phyloP scores from a whole-genome alignment of 2,797 vertebrate species.

The Hafferia zeledoni region DNA sequence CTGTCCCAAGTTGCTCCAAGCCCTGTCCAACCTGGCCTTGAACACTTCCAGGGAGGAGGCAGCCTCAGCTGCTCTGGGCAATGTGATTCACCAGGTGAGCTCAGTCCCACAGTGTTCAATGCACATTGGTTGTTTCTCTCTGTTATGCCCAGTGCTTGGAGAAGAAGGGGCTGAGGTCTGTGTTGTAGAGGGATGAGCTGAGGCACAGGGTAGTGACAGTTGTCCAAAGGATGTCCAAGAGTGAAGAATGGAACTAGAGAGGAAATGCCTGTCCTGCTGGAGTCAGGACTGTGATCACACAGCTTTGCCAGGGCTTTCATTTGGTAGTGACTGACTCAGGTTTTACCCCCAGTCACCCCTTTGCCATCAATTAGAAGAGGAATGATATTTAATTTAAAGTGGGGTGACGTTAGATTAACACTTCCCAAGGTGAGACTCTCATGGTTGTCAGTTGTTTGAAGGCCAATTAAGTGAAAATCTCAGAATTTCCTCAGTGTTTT shows the following conservation, averaged over 20 bases:
- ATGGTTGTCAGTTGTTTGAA: neutral
- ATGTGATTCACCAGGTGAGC: neutral
- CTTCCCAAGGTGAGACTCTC: neutral
- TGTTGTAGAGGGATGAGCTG: neutral
- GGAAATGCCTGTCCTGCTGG: neutral
- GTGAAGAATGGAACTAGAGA: neutral
- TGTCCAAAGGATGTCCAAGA: neutral
- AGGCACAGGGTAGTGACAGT: neutral
- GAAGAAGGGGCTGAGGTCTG: neutral
- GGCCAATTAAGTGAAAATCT: neutral
- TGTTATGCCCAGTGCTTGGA: neutral
- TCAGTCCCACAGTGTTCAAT: neutral
- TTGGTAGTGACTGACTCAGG: neutral
- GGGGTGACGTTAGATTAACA: neutral
- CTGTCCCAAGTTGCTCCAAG: neutral
- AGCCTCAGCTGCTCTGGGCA: neutral
- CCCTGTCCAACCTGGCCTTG: neutral
- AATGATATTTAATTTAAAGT: neutral
- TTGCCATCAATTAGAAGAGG: neutral
- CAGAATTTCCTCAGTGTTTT: neutral
- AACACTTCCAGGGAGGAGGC: neutral
- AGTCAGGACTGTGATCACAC: fast-evolving
- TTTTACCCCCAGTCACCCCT: neutral
- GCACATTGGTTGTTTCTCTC: neutral
- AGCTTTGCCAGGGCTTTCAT: neutral